Conservation (phyloP, 2,888 invertebrate genomes). For the Andrena fulva region DNA sequence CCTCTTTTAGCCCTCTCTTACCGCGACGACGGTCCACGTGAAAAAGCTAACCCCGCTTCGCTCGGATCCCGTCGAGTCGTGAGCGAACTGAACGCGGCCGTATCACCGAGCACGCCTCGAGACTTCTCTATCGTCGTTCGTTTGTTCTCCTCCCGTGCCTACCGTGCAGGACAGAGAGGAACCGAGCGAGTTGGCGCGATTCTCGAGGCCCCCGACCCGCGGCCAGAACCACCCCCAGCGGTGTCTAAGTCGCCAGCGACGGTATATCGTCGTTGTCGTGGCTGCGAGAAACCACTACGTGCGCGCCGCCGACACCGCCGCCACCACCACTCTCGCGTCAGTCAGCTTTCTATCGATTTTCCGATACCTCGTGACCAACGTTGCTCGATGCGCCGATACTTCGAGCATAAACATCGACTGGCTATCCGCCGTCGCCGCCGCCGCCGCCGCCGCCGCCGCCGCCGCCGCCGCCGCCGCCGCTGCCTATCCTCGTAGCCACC, state of each 20-base stretch:
- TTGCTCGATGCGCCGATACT: slow-evolving; percentile 81
- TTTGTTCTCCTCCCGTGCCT: neutral
- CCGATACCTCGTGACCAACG: slow-evolving; percentile 83
- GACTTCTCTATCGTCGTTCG: slow-evolving; percentile 9
- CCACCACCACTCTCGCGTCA: slow-evolving; percentile 75
- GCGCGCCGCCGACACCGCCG: slow-evolving; percentile 33
- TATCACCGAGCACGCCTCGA: neutral
- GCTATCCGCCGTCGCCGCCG: slow-evolving; percentile 35
- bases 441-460: slow-evolving; percentile 60
- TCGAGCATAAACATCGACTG: slow-evolving; percentile 78
- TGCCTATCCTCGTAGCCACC: slow-evolving; percentile 54
- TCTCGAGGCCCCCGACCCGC: slow-evolving; percentile 5
- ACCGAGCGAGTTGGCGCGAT: neutral
- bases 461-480: slow-evolving; percentile 60
- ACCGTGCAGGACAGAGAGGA: neutral
- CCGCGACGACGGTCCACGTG: slow-evolving; percentile 60
- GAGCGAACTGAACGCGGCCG: neutral
- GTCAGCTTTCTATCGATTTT: slow-evolving; percentile 83
- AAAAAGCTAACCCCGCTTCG: slow-evolving; percentile 48
- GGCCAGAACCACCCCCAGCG: slow-evolving; percentile 54
- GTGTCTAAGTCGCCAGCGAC: slow-evolving; percentile 53
- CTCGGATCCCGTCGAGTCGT: slow-evolving; percentile 9
- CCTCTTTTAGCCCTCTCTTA: slow-evolving; percentile 14
- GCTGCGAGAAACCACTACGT: slow-evolving; percentile 52
- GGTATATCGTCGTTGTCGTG: slow-evolving; percentile 48